A percentile compares a stretch with the other conserved stretches of the same genome.
phyloP scores from a whole-genome alignment of 2,113 vertebrate species.

The Myanophis thanlyinensis region DNA sequence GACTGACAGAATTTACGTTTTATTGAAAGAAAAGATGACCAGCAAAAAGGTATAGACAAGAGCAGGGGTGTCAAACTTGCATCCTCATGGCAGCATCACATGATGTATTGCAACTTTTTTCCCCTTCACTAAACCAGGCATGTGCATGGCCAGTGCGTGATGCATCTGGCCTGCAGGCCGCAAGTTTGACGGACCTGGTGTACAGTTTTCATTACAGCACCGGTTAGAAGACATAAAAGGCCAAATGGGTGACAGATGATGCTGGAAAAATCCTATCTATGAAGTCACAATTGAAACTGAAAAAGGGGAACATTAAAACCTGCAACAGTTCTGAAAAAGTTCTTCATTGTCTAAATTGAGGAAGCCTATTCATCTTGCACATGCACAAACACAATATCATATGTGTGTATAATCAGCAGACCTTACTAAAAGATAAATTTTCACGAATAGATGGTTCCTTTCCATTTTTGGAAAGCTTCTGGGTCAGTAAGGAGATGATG shows the following conservation, averaged over 20 bases:
- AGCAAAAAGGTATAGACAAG: not conserved
- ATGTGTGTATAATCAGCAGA: not conserved
- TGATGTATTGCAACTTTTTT: too few relatives aligned
- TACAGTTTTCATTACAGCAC: not conserved
- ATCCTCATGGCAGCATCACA: too few relatives aligned
- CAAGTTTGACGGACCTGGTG: too few relatives aligned
- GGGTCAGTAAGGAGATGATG: not conserved
- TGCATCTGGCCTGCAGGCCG: too few relatives aligned
- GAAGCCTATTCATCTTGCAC: not conserved
- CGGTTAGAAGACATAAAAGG: not conserved
- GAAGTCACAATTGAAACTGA: not conserved
- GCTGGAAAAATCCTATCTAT: not conserved
- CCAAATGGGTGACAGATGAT: not conserved
- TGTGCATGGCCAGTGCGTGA: too few relatives aligned
- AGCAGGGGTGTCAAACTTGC: too few relatives aligned
- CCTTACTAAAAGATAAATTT: not conserved
- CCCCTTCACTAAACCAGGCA: too few relatives aligned
- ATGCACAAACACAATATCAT: not conserved
- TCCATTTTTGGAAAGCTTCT: not conserved
- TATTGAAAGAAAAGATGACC: not conserved
- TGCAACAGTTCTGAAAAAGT: not conserved
- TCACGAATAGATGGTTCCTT: not conserved
- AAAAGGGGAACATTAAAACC: not conserved
- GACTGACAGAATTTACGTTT: not conserved
- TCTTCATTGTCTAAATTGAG: not conserved